Evolutionary conservation across 2,113 vertebrate species (phyloP).

Genomic region (Sinocyclocheilus grahami): DNA sequence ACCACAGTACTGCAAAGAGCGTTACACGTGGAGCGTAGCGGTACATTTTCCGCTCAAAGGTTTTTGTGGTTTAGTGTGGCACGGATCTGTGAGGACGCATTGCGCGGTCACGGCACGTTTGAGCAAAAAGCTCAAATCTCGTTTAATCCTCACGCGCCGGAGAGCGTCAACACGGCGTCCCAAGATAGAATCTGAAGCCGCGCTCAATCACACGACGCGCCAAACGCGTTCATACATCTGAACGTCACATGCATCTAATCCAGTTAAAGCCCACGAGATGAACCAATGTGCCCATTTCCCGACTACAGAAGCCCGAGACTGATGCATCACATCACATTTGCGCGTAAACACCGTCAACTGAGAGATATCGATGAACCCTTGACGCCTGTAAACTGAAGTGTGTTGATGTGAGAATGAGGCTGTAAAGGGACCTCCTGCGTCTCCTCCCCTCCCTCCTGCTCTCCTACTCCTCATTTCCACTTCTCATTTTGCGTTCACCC

Average conservation of each 20-base stretch:
- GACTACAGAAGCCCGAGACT: background rate
- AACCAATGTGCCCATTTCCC: too few relatives aligned
- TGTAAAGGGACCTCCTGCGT: conserved; percentile 27
- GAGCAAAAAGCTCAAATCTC: conserved; percentile 3
- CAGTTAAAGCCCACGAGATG: background rate
- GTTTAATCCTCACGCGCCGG: conserved; percentile 16
- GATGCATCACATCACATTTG: background rate
- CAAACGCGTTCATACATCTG: background rate
- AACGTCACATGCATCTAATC: background rate
- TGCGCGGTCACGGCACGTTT: too few relatives aligned
- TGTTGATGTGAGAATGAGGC: conserved; percentile 3
- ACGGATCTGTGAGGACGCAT: conserved; percentile 29
- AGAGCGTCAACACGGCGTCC: background rate
- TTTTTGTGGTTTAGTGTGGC: background rate
- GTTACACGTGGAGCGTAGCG: background rate
- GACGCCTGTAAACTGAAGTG: background rate
- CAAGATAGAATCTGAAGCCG: background rate
- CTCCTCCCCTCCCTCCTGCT: conserved; percentile 28
- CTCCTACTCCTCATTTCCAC: background rate
- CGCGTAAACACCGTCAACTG: background rate
- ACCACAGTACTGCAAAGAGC: background rate
- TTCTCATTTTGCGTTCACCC: conserved; percentile 19
- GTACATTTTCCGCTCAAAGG: background rate
- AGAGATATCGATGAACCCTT: background rate
- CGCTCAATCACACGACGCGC: background rate